These are phyloP conservation scores for Atlantisia rogersi DNA, from an alignment of 2,113 vertebrate species.

Conservation along the genomic window DNA sequence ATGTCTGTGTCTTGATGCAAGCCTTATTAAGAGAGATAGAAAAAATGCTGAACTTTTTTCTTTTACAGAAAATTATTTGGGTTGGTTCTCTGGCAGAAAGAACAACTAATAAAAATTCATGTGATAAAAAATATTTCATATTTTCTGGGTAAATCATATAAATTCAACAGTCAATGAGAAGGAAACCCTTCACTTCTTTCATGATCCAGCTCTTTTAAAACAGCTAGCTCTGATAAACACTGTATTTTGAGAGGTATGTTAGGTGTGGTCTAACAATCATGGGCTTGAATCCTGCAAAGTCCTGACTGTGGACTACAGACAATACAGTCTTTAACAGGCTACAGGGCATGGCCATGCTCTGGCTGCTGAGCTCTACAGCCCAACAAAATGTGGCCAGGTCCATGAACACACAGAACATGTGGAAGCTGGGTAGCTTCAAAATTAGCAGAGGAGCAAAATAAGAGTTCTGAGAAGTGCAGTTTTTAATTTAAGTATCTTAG, in stretches of 20 bases:
- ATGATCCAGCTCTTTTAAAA: background rate
- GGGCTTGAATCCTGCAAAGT: background rate
- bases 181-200: background rate
- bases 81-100: background rate
- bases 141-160: background rate
- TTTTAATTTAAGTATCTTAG: background rate
- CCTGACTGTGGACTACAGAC: background rate
- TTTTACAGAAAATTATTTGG: background rate
- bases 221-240: background rate
- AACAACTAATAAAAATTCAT: background rate
- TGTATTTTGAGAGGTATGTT: background rate
- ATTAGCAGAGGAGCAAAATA: background rate
- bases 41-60: background rate
- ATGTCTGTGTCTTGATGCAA: background rate
- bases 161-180: background rate
- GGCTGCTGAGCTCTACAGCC: background rate
- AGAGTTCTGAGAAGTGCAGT: background rate
- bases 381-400: background rate
- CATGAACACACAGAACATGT: background rate
- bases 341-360: background rate
- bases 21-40: background rate
- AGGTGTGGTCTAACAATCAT: fast-evolving
- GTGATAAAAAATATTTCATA: background rate
- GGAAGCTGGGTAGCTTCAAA: background rate
- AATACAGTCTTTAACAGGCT: background rate